phyloP scores from a whole-genome alignment of 92 coral and sea anemone species.

The Metridium senile region DNA sequence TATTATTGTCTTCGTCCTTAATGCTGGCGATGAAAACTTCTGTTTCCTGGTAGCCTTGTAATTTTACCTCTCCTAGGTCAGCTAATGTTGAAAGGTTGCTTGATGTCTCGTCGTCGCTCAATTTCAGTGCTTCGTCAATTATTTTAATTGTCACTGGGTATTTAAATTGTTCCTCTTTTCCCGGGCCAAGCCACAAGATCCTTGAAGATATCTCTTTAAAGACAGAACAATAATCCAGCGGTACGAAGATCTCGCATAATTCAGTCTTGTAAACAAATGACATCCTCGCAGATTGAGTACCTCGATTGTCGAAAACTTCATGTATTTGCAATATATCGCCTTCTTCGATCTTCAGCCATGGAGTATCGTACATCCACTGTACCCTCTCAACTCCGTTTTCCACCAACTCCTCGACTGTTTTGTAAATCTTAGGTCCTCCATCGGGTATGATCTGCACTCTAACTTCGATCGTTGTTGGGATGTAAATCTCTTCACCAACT shows the following conservation, averaged over 20 bases:
- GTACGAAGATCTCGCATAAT: conserved; percentile 31
- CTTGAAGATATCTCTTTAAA: conserved; percentile 21
- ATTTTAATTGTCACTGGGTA: conserved; percentile 50
- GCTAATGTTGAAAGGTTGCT: conserved; percentile 12
- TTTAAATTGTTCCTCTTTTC: neutral
- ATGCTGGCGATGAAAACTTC: conserved; percentile 42
- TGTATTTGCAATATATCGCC: conserved; percentile 46
- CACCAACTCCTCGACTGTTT: conserved; percentile 47
- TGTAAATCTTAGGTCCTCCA: conserved; percentile 8
- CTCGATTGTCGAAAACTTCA: conserved; percentile 23
- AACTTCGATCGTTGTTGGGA: conserved; percentile 39
- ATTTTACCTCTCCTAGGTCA: conserved; percentile 43
- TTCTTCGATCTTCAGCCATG: conserved; percentile 39
- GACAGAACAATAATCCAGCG: conserved; percentile 32
- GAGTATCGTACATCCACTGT: conserved; percentile 38
- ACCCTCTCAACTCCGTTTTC: conserved; percentile 21
- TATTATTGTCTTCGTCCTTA: conserved; percentile 20
- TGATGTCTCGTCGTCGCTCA: conserved; percentile 13
- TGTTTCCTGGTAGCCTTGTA: conserved; percentile 28
- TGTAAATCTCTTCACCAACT: conserved; percentile 3
- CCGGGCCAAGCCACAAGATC: conserved; percentile 16
- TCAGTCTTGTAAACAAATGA: conserved; percentile 29
- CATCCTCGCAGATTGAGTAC: conserved; percentile 19
- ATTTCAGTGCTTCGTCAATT: conserved; percentile 24
- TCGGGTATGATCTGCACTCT: conserved; percentile 36